Percentiles rank a stretch among this genome's conserved stretches.
Conservation (phyloP, 2,888 invertebrate genomes). For the Stegophylla sp. region DNA sequence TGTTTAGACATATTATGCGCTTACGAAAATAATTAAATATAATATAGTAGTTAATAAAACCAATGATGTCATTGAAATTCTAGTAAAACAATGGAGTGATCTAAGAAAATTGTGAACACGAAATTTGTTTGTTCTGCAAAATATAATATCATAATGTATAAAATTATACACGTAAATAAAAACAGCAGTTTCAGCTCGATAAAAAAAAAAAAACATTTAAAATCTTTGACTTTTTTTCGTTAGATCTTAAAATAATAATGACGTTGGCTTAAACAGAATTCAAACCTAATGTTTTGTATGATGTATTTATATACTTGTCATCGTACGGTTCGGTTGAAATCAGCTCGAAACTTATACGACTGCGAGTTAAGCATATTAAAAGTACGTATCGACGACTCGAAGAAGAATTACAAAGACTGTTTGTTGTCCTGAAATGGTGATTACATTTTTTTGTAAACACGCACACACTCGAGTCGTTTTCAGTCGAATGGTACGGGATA, state of each 20-base stretch:
- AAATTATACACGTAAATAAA: too few relatives aligned
- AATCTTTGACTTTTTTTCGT: background rate
- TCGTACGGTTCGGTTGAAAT: background rate
- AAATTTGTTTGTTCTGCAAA: background rate
- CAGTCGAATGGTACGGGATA: too few relatives aligned
- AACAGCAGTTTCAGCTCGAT: background rate
- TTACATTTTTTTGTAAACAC: too few relatives aligned
- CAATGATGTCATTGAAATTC: slow-evolving; percentile 1
- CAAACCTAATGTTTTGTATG: too few relatives aligned
- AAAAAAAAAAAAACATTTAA: background rate
- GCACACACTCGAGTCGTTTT: too few relatives aligned
- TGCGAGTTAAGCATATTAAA: background rate
- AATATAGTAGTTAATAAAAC: slow-evolving; percentile 3
- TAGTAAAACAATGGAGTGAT: background rate
- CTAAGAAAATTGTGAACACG: background rate
- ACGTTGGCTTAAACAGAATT: too few relatives aligned
- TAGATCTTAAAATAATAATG: background rate
- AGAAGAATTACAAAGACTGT: too few relatives aligned
- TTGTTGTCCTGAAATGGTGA: too few relatives aligned
- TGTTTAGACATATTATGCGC: background rate
- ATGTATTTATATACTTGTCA: background rate
- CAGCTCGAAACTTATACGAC: background rate
- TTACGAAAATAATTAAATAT: background rate
- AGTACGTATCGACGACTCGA: background rate
- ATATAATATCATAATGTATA: background rate